These are phyloP conservation scores for Anthopleura xanthogrammica DNA, from an alignment of 92 coral and sea anemone species.

Conservation along the genomic window DNA sequence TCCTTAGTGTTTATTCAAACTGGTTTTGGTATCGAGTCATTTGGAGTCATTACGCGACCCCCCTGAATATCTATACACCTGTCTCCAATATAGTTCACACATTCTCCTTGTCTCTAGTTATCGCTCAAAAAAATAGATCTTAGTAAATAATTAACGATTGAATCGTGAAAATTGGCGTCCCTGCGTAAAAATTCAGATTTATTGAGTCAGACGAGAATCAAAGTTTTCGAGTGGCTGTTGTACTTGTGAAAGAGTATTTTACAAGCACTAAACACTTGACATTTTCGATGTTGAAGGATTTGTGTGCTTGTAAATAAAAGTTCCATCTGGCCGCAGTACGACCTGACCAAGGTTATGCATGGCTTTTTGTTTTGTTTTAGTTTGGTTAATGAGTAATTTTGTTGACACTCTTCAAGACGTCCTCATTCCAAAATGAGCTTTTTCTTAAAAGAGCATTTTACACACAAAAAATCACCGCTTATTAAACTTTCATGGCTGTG, in stretches of 20 bases:
- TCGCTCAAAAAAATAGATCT: neutral
- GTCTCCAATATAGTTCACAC: constrained; percentile 2
- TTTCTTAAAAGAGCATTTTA: constrained; percentile 54
- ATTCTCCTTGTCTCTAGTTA: constrained; percentile 9
- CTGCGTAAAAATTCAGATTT: neutral
- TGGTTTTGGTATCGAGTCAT: neutral
- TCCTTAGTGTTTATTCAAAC: too few relatives aligned
- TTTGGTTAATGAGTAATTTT: constrained; percentile 28
- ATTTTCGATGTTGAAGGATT: neutral
- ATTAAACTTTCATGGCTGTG: constrained; percentile 25
- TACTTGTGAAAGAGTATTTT: neutral
- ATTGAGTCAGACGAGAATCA: neutral
- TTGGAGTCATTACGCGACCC: neutral
- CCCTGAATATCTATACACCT: neutral
- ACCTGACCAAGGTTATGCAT: neutral
- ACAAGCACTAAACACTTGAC: neutral
- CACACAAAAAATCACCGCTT: constrained; percentile 31
- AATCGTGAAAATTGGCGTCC: neutral
- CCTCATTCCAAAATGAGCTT: constrained; percentile 26
- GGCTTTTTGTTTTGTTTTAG: neutral
- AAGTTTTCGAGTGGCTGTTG: neutral
- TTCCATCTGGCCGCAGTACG: neutral
- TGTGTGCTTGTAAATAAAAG: neutral
- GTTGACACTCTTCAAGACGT: constrained; percentile 10
- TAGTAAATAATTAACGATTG: neutral